Evolutionary conservation across 1,140 invertebrate species (phyloP), one percentile per base, ranked within the genome.

Genomic region (Mylabris phalerata): DNA sequence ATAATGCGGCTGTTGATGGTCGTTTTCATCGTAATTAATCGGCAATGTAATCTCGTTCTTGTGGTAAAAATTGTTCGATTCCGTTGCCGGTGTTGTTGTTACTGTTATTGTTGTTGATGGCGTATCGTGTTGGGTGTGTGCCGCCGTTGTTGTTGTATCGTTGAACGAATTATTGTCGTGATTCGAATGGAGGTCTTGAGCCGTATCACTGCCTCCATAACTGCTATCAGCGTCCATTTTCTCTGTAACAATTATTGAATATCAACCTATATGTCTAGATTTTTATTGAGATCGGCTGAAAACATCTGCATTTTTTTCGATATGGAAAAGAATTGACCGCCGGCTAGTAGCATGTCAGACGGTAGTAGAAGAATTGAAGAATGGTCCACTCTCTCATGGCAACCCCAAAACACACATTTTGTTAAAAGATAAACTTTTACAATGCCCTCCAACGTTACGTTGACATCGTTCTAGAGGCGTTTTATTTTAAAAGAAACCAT

Each of bases 191-290:
- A 66, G 68, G 48, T 73, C 71, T 62, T 71, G 71, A 50, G 71
- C 70, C 11, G 71, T 73, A 51, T 73, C 71, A 61, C 71, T 73
- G 48, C 71, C 71, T 7, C 71, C 71, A 50, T 73, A 73, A 56
- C 71, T 73, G 59, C 71, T 73, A 56, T 73, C 72, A 41, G 71
- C 71, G 42, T 73, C 72, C 72, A 73, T 73, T 60, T n/a, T 63
- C 69, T 71, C 59, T 19, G 68, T 70, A 19, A 45, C 32, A 32
- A 50, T 32, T 9, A 45, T 45, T 11, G 4, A 6, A 45, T 10
- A 13, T 45, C 43, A 45, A 45, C 43, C 24, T 13, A 45, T 11
- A 13, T 13, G 4, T 45, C 24, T 13, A 4, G 43, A 42, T 45
- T 45, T 45, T 45, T 45, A 45, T 45, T 24, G 11, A 45, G 43